Evolutionary conservation across 1,140 invertebrate genomes (phyloP), one percentile per base, ranked within the genome.

Genomic region (Drosophila sp.): DNA sequence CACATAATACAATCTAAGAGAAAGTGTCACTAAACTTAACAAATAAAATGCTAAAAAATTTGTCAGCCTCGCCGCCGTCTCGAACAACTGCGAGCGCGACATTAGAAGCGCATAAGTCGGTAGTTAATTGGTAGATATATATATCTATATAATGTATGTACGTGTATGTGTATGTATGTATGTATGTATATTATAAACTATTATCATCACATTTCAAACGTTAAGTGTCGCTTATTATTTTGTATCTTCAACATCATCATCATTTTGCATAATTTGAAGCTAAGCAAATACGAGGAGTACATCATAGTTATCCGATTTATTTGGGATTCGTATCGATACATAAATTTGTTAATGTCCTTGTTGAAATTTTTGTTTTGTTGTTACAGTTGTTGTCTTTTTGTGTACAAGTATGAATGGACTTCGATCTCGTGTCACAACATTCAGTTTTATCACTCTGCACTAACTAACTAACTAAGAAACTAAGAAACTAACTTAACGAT

Each of bases 161-260:
- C 25, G 44, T 47, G 1, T 70, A 58, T 66, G 62, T 75, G 75
- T 75, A 68, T 73, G 29, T 79, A 50, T 72, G 72, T 77, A 71
- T 75, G 60, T 80, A 60, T 70, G 75, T 83, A 72, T 85, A 87
- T 86, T 86, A 86, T 79, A 70, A 87, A 89, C 83, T 87, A 87
- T 87, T 87, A 87, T 87, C 83, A 87, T 87, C 83, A 87, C 83
- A 87, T 87, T 87, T 86, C 78, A 87, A 87, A 87, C 76, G 69
- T 87, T 87, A 87, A 89, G 83, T 87, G 69, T 84, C 76, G 68
- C 66, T 72, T 75, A 60, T 61, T 83, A 72, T 79, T 87, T 25
- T 61, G 35, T 30, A 25, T 61, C n/a, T 60, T 60, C 27, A 50
- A 27, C 44, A 50, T 47, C 44, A 27, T 47, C 44, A 25, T 62